Evolutionary conservation across 2,113 vertebrate species (phyloP).

Genomic region (Epinephelus moara): DNA sequence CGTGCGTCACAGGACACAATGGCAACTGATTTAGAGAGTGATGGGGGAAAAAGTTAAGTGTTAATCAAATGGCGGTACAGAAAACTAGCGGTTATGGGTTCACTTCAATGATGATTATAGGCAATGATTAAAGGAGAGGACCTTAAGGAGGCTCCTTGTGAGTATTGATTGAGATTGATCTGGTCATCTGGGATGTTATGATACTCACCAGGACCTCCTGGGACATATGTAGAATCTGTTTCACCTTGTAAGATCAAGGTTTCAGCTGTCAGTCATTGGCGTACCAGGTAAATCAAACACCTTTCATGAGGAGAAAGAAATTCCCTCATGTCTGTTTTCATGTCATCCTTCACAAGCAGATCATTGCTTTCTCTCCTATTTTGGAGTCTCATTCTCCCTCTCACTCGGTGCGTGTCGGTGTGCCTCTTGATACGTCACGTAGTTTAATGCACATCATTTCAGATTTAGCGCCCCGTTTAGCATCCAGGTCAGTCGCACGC

Average conservation of each 20-base stretch:
- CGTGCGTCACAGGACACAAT: slow-evolving; percentile 43
- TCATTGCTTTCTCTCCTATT: neutral
- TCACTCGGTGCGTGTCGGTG: neutral
- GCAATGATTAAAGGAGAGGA: slow-evolving; percentile 29
- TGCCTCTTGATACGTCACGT: slow-evolving; percentile 9
- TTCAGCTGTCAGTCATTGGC: slow-evolving; percentile 21
- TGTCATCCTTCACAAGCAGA: neutral
- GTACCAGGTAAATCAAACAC: slow-evolving; percentile 42
- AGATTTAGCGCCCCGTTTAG: slow-evolving; percentile 53
- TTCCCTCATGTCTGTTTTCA: slow-evolving; percentile 8
- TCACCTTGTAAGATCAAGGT: slow-evolving; percentile 52
- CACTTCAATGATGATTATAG: slow-evolving; percentile 25
- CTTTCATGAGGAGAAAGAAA: neutral
- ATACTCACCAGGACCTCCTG: slow-evolving; percentile 29
- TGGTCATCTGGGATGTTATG: slow-evolving; percentile 57
- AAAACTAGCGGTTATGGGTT: slow-evolving; percentile 32
- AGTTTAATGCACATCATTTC: slow-evolving; percentile 36
- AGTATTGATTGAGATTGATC: slow-evolving; percentile 71
- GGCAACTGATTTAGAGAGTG: slow-evolving; percentile 35
- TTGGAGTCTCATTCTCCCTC: slow-evolving; percentile 3
- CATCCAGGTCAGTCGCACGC: slow-evolving; percentile 58
- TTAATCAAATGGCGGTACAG: slow-evolving; percentile 18
- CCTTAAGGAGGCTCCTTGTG: slow-evolving; percentile 57
- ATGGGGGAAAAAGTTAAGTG: neutral
- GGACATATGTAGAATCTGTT: slow-evolving; percentile 47